Base-by-base conservation (phyloP, 2,113 vertebrate species). In the Porphyrio hochstetteri region DNA sequence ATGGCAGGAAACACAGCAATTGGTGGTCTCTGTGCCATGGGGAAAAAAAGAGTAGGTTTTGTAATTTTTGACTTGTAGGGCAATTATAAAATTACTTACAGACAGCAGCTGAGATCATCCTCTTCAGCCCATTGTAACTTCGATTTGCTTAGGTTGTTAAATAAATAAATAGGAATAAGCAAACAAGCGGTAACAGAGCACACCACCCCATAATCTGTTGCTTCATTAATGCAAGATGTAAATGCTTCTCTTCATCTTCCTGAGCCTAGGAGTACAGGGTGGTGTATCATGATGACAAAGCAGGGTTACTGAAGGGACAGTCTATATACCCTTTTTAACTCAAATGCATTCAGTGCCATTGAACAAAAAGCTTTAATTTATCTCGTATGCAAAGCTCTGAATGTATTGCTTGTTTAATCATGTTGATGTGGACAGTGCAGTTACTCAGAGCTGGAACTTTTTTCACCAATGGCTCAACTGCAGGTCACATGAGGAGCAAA, bases 41-140 rank as follows among this genome's bases (percentile, higher is more conserved):
- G 74, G 12, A 35, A 88, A 46, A 23, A 48, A 40, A 94, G 88
- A 21, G 52, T 27, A 75, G 18, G 10, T 69, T 97, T 93, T 95
- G 79, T 88, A 46, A 81, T 92, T 96, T 90, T 72, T 87, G 72
- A 96, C 65, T 88, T 93, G 83, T 13, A 76, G 48, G 76, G n/a
- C 42, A 95, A 91, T 91, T 92, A 70, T 18, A 97, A 97, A 96
- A 82, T 89, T 86, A 88, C 75, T 97, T 96, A 65, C 95, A 88
- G 82, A 95, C 82, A 68, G 92, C 82, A 85, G 85, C 82, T 95
- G 94, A 95, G 48, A 71, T 95, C 77, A 95, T 93, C 52, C 40
- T 82, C 59, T 77, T 85, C 70, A 97, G 82, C 29, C 69, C n/a
- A 40, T 60, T 89, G 74, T 72, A 91, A 82, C 48, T 86, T 82